Conservation (phyloP, 2,888 invertebrate genomes). For the Argynnis bischoffii region DNA sequence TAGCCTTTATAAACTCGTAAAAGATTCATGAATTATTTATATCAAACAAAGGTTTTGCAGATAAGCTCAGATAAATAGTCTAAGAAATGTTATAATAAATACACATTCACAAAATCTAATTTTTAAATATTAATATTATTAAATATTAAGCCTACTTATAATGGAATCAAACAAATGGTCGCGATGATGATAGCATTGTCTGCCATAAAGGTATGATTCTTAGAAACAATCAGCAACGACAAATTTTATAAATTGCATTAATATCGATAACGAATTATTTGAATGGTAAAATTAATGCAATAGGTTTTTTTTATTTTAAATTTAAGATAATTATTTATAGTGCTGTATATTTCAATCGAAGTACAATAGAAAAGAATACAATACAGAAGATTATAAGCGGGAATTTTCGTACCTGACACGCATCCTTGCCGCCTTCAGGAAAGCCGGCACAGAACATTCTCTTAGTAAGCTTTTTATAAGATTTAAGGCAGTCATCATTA, state of each 20-base stretch:
- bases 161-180: too few relatives aligned
- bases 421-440: constrained; percentile 66
- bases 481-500: constrained; percentile 46
- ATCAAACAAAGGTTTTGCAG: constrained; percentile 18
- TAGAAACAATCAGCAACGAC: too few relatives aligned
- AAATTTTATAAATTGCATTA: too few relatives aligned
- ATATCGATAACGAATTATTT: too few relatives aligned
- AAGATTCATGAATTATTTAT: constrained; percentile 24
- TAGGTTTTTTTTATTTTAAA: too few relatives aligned
- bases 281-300: too few relatives aligned
- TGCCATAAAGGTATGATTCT: too few relatives aligned
- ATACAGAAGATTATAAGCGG: too few relatives aligned
- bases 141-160: too few relatives aligned
- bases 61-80: constrained; percentile 20
- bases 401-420: constrained; percentile 61
- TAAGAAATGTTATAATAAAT: constrained; percentile 12
- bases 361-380: too few relatives aligned
- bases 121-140: not conserved
- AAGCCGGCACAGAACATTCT: constrained; percentile 70
- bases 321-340: too few relatives aligned
- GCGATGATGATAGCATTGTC: not conserved
- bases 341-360: too few relatives aligned
- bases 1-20: constrained; percentile 23
- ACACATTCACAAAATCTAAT: not conserved
- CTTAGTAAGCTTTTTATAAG: constrained; percentile 52